phyloP scores from a whole-genome alignment of 2,888 invertebrate genomes.

The Parnassius smintheus region DNA sequence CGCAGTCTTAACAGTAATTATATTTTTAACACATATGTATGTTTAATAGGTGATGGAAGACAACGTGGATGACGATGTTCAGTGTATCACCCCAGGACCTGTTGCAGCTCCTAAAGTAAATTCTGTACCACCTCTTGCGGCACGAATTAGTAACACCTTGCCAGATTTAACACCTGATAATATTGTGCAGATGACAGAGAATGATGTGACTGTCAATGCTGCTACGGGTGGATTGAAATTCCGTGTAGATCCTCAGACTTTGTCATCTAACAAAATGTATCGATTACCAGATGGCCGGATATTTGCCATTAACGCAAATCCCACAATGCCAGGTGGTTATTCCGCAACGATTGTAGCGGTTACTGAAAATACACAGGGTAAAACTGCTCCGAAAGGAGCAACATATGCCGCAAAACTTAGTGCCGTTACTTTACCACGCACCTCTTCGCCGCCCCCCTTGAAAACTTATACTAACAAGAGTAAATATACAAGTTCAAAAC shows the following conservation, averaged over 20 bases:
- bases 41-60: slow-evolving; percentile 66
- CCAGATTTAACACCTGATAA: slow-evolving; percentile 58
- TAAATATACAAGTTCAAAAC: slow-evolving; percentile 33
- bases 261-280: slow-evolving; percentile 78
- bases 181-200: slow-evolving; percentile 76
- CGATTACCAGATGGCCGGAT: slow-evolving; percentile 74
- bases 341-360: slow-evolving; percentile 77
- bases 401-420: slow-evolving; percentile 68
- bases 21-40: slow-evolving; percentile 11
- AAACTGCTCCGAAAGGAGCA: slow-evolving; percentile 50
- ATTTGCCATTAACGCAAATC: slow-evolving; percentile 74
- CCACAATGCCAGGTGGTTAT: slow-evolving; percentile 76
- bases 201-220: slow-evolving; percentile 75
- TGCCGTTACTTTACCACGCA: slow-evolving; percentile 40
- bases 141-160: slow-evolving; percentile 36
- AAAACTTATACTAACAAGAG: slow-evolving; percentile 29
- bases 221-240: slow-evolving; percentile 74
- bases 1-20: neutral
- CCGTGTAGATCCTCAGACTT: slow-evolving; percentile 73
- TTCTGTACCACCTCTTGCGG: slow-evolving; percentile 43
- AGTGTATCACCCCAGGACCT: slow-evolving; percentile 72
- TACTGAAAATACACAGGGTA: slow-evolving; percentile 49
- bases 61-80: slow-evolving; percentile 67
- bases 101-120: slow-evolving; percentile 45
- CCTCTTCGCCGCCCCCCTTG: slow-evolving; percentile 26